Base-by-base conservation (phyloP, 2,113 vertebrate genomes). In the Xenus cinereus region DNA sequence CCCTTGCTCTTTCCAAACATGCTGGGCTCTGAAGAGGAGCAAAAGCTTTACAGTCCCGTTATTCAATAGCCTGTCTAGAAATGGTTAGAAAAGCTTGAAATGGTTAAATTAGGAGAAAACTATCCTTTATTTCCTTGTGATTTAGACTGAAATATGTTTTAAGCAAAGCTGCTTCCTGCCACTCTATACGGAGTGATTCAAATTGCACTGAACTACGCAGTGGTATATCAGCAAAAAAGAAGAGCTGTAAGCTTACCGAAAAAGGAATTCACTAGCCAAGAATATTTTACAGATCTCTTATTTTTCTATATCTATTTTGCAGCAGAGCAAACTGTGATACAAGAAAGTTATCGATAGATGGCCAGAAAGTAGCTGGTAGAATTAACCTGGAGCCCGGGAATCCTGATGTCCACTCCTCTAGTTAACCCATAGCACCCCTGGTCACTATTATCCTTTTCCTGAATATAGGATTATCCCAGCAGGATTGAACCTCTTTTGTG, bases 261-360 rank as follows among this genome's bases (percentile, higher is more conserved):
- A 64, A 87, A 87, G 24, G 41, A 81, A 93, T 86, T 89, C 32
- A 30, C 64, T 83, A 69, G 48, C 53, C 50, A 83, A 81, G 15
- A 62, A 7, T 48, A 43, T 77, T 90, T 93, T n/a, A 74, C 43
- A 59, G 15, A 50, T 82, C 62, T 82, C 26, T 89, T 82, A 60
- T 81, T 28, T 78, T 89, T 90, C 89, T 91, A 78, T 78, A 92
- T 91, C 72, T 89, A 2, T 94, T 95, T 91, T 80, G 48, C 75
- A 96, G 91, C 77, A 69, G 14, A 89, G 50, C 33, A 53, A 84
- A 37, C 30, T 50, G 79, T 28, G 20, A 50, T 60, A 75, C 15
- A 75, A 69, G 57, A 13, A 81, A 68, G 24, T 41, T 64, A 69
- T 23, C 67, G 8, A 37, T 27, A 85, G 39, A 14, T 11, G 2